A percentile compares a stretch with the other conserved stretches of the same genome.
Evolutionary conservation across 2,888 invertebrate genomes (phyloP).

Genomic region (Pterostichus madidus): DNA sequence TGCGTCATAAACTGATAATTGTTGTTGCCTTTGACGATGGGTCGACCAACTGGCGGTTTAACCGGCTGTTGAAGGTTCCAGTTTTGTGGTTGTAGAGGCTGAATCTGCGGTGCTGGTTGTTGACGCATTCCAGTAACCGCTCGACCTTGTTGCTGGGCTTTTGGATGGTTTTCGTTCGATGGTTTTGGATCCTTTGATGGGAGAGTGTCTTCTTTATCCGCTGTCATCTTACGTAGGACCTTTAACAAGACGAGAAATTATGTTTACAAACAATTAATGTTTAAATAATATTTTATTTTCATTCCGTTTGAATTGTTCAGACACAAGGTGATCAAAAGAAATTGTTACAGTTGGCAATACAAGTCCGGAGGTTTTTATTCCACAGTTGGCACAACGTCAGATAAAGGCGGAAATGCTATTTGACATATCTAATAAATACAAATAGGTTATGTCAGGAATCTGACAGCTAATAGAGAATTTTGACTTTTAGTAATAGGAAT

Average conservation of each 20-base stretch:
- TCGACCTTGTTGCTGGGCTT: slow-evolving; percentile 73
- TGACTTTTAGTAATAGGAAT: no score
- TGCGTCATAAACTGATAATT: slow-evolving; percentile 71
- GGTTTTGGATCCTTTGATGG: slow-evolving; percentile 54
- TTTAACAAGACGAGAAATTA: slow-evolving; percentile 69
- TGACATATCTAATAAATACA: no score
- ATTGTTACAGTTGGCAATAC: no score
- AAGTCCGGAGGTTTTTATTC: no score
- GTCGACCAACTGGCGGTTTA: slow-evolving; percentile 77
- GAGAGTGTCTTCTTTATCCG: slow-evolving; percentile 85
- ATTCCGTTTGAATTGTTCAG: no score
- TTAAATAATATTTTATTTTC: no score
- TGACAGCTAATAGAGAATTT: no score
- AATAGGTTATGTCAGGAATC: no score
- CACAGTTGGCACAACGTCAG: no score
- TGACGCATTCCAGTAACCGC: slow-evolving; percentile 75
- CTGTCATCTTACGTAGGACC: slow-evolving; percentile 95
- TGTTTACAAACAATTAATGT: neutral
- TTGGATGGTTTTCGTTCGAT: slow-evolving; percentile 65
- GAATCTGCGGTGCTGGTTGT: slow-evolving; percentile 70
- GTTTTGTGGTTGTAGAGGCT: slow-evolving; percentile 71
- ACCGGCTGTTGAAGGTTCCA: slow-evolving; percentile 72
- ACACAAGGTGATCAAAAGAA: no score
- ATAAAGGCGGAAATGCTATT: no score
- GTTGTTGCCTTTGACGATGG: slow-evolving; percentile 80